A percentile compares a stretch with the other conserved stretches of the same genome.
Evolutionary conservation across 2,888 invertebrate genomes (phyloP).

Genomic region (Elmis aenea): DNA sequence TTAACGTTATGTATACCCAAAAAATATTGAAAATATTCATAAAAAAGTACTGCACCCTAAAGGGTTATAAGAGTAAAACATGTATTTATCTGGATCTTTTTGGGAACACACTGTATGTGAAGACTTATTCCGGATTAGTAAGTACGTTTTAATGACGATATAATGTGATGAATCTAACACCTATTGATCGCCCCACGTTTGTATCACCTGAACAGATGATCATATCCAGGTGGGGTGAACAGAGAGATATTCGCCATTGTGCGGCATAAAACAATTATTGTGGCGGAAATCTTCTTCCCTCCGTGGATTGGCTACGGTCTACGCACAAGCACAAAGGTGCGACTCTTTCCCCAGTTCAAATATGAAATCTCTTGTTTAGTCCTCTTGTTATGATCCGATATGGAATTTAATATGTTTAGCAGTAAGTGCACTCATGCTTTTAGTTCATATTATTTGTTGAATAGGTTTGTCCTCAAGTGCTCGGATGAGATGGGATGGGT

Average conservation of each 20-base stretch:
- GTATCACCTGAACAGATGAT: slow-evolving; percentile 27
- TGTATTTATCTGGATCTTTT: no score
- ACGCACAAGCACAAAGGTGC: slow-evolving; percentile 42
- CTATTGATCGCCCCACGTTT: no score
- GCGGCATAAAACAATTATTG: slow-evolving; percentile 46
- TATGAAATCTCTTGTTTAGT: slow-evolving; percentile 29
- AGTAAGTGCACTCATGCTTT: slow-evolving; percentile 23
- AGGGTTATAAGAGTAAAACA: no score
- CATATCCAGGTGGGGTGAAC: slow-evolving; percentile 21
- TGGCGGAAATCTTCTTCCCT: slow-evolving; percentile 44
- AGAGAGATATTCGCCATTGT: slow-evolving; percentile 38
- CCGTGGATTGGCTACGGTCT: slow-evolving; percentile 42
- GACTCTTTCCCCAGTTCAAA: slow-evolving; percentile 24
- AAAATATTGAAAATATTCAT: no score
- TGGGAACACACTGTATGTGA: no score
- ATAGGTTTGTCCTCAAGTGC: slow-evolving; percentile 21
- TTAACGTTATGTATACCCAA: no score
- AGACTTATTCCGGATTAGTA: no score
- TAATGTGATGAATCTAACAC: no score
- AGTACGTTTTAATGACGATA: no score
- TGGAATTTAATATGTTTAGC: slow-evolving; percentile 38
- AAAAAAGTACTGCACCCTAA: no score
- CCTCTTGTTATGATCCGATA: slow-evolving; percentile 30
- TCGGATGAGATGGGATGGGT: no score
- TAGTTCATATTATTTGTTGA: slow-evolving; percentile 15